These are phyloP conservation scores for Drosophila parvula DNA, from an alignment of 1,140 invertebrate species.

Conservation along the genomic window DNA sequence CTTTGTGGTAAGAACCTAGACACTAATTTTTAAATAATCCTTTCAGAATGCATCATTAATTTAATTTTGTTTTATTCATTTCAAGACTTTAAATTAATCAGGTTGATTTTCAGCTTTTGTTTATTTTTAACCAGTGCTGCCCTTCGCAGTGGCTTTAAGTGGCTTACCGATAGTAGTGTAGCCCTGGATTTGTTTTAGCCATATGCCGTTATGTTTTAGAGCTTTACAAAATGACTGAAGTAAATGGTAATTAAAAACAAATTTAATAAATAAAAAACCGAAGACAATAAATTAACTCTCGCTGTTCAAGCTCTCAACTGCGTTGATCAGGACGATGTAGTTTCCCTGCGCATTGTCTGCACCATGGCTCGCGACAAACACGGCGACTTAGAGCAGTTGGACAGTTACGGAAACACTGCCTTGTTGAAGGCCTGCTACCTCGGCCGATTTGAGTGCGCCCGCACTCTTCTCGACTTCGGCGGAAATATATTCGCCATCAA, in stretches of 20 bases:
- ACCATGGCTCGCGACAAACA: constrained; percentile 39
- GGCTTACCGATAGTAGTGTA: constrained; percentile 1
- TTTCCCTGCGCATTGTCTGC: constrained; percentile 65
- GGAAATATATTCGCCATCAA: constrained; percentile 72
- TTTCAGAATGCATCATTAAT: background rate
- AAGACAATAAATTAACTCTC: too few species aligned
- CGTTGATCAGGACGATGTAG: constrained; percentile 59
- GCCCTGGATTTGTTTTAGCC: background rate
- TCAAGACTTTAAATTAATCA: background rate
- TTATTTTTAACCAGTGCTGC: constrained; percentile 36
- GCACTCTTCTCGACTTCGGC: constrained; percentile 53
- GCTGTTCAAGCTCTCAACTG: constrained; percentile 53
- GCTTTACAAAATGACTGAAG: constrained; percentile 41
- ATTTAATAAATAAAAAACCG: background rate
- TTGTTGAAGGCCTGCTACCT: constrained; percentile 76
- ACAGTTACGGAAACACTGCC: constrained; percentile 76
- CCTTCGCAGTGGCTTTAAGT: background rate
- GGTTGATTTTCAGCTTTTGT: background rate
- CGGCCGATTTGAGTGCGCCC: constrained; percentile 57
- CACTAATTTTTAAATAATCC: background rate
- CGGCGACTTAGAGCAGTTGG: constrained; percentile 59
- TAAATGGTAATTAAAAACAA: constrained; percentile 66
- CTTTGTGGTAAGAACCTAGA: too few species aligned
- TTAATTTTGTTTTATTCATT: background rate
- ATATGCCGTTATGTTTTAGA: constrained; percentile 37